Evolutionary conservation across 2,888 invertebrate genomes (phyloP).

Genomic region (Calameuta idolon): DNA sequence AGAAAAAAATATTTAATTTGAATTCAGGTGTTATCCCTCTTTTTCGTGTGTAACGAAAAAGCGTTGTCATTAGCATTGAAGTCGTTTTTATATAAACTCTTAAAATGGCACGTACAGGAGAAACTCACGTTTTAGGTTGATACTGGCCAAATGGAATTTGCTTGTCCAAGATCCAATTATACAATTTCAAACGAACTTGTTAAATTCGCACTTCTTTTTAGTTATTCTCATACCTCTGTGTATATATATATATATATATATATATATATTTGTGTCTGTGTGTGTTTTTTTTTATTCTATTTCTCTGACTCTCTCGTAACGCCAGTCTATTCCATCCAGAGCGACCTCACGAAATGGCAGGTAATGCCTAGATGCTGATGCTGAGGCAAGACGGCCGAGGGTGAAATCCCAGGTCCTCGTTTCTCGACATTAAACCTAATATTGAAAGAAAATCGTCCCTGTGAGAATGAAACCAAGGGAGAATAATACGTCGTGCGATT

Average conservation of each 20-base stretch:
- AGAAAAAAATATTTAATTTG: too few species aligned
- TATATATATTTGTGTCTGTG: neutral
- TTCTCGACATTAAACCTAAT: neutral
- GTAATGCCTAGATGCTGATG: neutral
- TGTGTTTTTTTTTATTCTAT: neutral
- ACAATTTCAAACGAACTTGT: conserved; percentile 37
- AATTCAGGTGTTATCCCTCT: too few species aligned
- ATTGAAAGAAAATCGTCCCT: neutral
- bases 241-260: neutral
- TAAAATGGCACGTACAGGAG: too few species aligned
- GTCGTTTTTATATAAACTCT: too few species aligned
- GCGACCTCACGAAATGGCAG: neutral
- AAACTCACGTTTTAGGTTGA: too few species aligned
- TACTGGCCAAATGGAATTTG: conserved; percentile 9
- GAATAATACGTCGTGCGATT: neutral
- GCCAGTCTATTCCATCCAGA: neutral
- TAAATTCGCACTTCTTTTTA: conserved; percentile 25
- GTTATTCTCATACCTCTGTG: neutral
- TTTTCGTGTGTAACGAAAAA: too few species aligned
- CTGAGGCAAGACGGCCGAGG: neutral
- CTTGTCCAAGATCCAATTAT: conserved; percentile 36
- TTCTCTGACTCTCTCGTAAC: neutral
- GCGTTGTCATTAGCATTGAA: too few species aligned
- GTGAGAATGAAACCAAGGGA: neutral
- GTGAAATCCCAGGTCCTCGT: neutral